Evolutionary conservation across 2,888 invertebrate species (phyloP), one percentile per base, ranked within the genome.

Genomic region (Zhuqinia jingwanae): DNA sequence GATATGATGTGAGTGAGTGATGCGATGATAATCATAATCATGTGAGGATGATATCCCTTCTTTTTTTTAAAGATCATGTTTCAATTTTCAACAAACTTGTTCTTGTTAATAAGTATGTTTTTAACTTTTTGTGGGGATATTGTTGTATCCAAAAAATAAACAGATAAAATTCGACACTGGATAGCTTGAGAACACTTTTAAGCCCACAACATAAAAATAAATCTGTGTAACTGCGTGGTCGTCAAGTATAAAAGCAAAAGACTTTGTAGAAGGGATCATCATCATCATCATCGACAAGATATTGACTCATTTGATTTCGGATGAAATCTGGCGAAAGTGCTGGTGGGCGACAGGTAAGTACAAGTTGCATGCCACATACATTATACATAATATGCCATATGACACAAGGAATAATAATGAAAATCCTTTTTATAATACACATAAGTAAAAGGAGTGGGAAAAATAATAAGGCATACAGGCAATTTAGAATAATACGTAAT

Each of bases 401-500:
- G 47, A 2, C 6, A 2, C 15, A 15, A 2, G 11, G 47, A 15
- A 47, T 11, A 47, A 2, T 47, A n/a, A 15, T 11, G 13, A 47
- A 47, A 47, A 47, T 47, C 13, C n/a, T 47, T 47, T 47, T 47
- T 47, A 3, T 47, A 47, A 47, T 8, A 53, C 1, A 53, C n/a
- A 53, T 1, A 17, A 5, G 17, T 17, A 17, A 15, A 53, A 53
- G 8, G 17, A 53, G 17, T 6, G n/a, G 6, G 17, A 53, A 1
- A 6, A n/a, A 53, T 53, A 47, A 2, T n/a, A n/a, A 53, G 15
- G 1, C 53, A 53, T 53, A 17, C 6, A n/a, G n/a, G 17, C 15
- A 6, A 3, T 53, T 17, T 53, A 53, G 6, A 53, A 53, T 70
- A 70, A 70, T 45, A 20, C 45, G 8, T 47, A 70, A 47, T 70